phyloP scores from a whole-genome alignment of 2,797 vertebrate genomes.

The Hirundo rustica region DNA sequence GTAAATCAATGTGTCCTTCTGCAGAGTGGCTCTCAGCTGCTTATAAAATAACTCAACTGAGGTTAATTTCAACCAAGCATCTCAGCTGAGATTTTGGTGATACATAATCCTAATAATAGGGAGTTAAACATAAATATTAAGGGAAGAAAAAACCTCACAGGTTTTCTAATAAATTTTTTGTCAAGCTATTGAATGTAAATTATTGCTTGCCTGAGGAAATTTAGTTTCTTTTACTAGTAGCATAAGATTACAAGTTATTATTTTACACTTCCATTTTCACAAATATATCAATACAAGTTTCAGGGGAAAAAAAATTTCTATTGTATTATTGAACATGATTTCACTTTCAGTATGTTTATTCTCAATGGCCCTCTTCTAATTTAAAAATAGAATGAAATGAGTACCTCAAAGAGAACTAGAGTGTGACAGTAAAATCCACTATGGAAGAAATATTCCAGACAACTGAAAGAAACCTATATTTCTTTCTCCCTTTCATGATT shows the following conservation, averaged over 20 bases:
- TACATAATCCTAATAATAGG: background rate
- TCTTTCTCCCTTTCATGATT: background rate
- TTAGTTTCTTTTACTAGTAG: background rate
- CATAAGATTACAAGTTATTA: background rate
- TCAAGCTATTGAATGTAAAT: background rate
- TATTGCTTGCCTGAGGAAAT: background rate
- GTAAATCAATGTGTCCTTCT: background rate
- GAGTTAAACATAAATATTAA: background rate
- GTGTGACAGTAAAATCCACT: background rate
- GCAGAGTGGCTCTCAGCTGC: background rate
- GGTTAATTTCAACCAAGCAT: background rate
- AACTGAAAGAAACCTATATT: background rate
- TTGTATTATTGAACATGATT: background rate
- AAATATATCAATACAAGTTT: background rate
- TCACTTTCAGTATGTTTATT: background rate
- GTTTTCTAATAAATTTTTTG: background rate
- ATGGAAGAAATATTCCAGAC: background rate
- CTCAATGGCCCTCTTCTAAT: background rate
- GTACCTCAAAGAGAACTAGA: background rate
- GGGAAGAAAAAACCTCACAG: background rate
- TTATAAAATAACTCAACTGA: background rate
- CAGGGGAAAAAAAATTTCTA: background rate
- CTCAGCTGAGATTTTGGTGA: background rate
- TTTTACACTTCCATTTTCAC: background rate
- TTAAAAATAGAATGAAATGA: background rate